Percentiles rank a stretch among this genome's conserved stretches.
Evolutionary conservation across 2,797 vertebrate genomes (phyloP).

Genomic region (Tachyglossus aculeatus): DNA sequence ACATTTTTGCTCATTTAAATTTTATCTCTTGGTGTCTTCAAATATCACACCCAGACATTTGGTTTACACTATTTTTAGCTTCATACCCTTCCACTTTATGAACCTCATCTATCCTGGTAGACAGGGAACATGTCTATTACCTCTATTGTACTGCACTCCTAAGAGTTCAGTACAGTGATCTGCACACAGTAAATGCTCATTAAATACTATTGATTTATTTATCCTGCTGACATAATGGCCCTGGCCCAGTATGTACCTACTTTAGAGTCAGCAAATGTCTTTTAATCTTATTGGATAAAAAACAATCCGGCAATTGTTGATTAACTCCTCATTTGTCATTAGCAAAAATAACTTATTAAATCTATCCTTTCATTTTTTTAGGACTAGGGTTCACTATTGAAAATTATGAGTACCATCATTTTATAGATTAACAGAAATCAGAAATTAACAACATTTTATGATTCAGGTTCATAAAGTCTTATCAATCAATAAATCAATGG

Average conservation of each 20-base stretch:
- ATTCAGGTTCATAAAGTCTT: too few species aligned
- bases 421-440: too few species aligned
- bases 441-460: too few species aligned
- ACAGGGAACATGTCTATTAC: too few species aligned
- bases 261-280: slow-evolving; percentile 58
- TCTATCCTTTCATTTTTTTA: slow-evolving; percentile 21
- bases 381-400: slow-evolving; percentile 39
- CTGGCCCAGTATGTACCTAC: slow-evolving; percentile 35
- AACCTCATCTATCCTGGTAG: slow-evolving; percentile 19
- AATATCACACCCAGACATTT: slow-evolving; percentile 71
- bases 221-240: slow-evolving; percentile 42
- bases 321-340: slow-evolving; percentile 54
- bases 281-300: slow-evolving; percentile 54
- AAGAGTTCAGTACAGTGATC: too few species aligned
- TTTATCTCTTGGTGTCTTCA: slow-evolving; percentile 61
- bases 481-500: too few species aligned
- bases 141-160: too few species aligned
- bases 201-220: too few species aligned
- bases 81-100: slow-evolving; percentile 51
- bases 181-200: too few species aligned
- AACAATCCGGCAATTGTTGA: slow-evolving; percentile 47
- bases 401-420: slow-evolving; percentile 8
- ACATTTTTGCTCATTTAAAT: slow-evolving; percentile 57
- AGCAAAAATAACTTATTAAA: slow-evolving; percentile 56
- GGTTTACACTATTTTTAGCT: slow-evolving; percentile 70